Evolutionary conservation across 2,113 vertebrate species (phyloP), one percentile per base, ranked within the genome.

Genomic region (Ammodytes dubius): DNA sequence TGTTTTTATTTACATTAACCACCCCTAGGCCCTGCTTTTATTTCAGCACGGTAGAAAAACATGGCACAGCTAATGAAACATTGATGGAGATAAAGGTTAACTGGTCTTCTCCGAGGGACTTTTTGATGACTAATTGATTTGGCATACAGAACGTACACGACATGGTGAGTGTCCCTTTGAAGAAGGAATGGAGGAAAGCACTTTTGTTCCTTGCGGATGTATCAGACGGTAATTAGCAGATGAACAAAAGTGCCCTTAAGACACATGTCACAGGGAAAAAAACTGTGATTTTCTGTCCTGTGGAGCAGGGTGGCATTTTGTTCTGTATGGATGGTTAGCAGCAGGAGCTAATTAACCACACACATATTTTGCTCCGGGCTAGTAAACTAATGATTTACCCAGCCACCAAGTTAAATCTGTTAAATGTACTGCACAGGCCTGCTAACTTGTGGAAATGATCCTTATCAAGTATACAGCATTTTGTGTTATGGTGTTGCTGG

Each of bases 51-150:
- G 58, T 60, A 67, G 73, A 74, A 45, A 43, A 27, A 37, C 35
- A 42, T 46, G 52, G 54, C 60, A 49, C 69, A 57, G 65, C 75
- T 57, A 68, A 90, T 94, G 78, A 93, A 94, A 92, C 87, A 93
- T 89, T 93, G 86, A 94, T 94, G 89, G 83, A 86, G 70, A 77
- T 90, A 94, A 94, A 94, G 91, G 93, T 93, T 91, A 94, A 92
- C 86, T 40, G 67, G 82, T 87, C 46, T 82, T 87, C 88, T 89
- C 80, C 2, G 1, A 86, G 86, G 75, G 66, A 71, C 81, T 87
- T 90, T 27, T 84, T 85, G 87, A 88, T 86, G 81, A 88, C 88
- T 94, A 92, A 93, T 94, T 95, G 61, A 93, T 92, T 87, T 58
- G 85, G 82, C 77, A 78, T 77, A 82, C 65, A 78, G 72, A 78